Evolutionary conservation across 2,113 vertebrate genomes (phyloP).

Genomic region (Elgaria multicarinata): DNA sequence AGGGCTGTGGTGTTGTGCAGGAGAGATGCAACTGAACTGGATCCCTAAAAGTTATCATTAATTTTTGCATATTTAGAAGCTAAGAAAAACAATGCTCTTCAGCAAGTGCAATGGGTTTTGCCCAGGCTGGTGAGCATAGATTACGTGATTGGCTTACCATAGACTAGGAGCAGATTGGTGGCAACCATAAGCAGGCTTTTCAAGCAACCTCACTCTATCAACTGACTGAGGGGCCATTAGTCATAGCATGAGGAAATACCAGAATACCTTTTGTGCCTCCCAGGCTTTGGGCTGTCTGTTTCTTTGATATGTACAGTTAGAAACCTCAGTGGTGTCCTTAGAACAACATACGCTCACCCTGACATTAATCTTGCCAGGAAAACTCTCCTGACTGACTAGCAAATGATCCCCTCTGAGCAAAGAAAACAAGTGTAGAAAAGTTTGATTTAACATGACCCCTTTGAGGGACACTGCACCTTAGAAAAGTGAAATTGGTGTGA

Average conservation of each 20-base stretch:
- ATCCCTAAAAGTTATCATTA: background rate
- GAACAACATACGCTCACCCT: conserved; percentile 24
- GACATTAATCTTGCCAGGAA: conserved; percentile 21
- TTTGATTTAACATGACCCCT: conserved; percentile 15
- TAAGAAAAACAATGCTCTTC: background rate
- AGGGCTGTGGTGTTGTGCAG: background rate
- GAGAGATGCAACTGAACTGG: background rate
- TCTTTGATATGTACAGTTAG: background rate
- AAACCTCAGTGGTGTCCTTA: conserved; percentile 34
- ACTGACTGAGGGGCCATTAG: background rate
- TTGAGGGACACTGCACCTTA: background rate
- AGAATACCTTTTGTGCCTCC: background rate
- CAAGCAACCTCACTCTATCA: background rate
- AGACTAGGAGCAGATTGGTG: too few species aligned
- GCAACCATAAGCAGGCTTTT: background rate
- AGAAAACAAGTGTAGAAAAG: conserved; percentile 20
- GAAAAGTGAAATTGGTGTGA: conserved; percentile 34
- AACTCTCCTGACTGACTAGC: conserved; percentile 3
- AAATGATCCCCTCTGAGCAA: conserved; percentile 20
- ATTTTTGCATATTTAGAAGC: background rate
- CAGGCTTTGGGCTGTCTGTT: background rate
- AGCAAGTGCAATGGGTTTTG: background rate
- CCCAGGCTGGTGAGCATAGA: background rate
- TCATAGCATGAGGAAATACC: background rate
- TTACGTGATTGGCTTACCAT: background rate